phyloP scores from a whole-genome alignment of 2,888 invertebrate species.

The Melieria omissa region DNA sequence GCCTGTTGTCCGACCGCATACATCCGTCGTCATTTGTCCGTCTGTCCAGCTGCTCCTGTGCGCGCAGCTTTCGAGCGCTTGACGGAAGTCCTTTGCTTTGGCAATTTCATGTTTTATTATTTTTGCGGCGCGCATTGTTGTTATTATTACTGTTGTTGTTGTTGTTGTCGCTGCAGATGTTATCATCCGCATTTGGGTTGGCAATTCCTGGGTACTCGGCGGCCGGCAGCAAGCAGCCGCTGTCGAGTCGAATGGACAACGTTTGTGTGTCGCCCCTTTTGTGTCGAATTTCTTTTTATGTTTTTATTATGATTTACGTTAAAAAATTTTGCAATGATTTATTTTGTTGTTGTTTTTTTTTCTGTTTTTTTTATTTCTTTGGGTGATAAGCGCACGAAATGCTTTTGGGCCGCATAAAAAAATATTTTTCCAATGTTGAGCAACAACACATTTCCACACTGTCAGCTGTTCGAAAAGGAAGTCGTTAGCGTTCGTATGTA shows the following conservation, averaged over 20 bases:
- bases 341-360: background rate
- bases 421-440: background rate
- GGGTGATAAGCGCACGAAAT: background rate
- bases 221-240: background rate
- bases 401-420: background rate
- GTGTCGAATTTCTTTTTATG: background rate
- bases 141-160: no score
- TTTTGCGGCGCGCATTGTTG: background rate
- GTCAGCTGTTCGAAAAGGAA: background rate
- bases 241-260: background rate
- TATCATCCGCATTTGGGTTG: no score
- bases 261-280: background rate
- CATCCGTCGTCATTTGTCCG: no score
- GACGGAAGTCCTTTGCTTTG: no score
- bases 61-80: no score
- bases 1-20: no score
- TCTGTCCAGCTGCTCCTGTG: no score
- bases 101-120: no score
- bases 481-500: background rate
- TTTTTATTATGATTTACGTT: constrained; percentile 8
- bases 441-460: background rate
- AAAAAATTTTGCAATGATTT: background rate
- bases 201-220: no score
- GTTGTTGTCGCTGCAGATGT: no score
- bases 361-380: background rate